These are phyloP conservation scores for Piaya cayana DNA, from an alignment of 2,113 vertebrate species.

Conservation along the genomic window DNA sequence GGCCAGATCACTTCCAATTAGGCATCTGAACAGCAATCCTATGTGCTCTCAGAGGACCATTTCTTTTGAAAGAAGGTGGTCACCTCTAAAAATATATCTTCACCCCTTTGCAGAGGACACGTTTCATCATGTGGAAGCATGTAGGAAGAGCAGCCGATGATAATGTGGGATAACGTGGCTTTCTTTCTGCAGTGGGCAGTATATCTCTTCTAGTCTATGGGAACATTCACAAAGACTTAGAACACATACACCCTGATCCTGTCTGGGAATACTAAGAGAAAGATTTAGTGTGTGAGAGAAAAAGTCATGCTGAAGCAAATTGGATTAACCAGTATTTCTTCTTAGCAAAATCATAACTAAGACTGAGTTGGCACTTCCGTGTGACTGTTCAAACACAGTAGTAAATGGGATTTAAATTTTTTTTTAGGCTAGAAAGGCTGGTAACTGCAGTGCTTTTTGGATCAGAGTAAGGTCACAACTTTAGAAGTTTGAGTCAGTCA, in stretches of 20 bases:
- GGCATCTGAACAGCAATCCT: background rate
- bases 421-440: background rate
- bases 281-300: conserved; percentile 12
- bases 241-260: background rate
- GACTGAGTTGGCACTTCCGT: background rate
- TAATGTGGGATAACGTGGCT: background rate
- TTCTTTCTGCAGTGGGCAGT: background rate
- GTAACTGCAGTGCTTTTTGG: background rate
- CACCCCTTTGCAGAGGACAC: background rate
- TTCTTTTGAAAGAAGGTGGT: background rate
- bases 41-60: background rate
- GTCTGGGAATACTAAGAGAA: background rate
- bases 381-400: conserved; percentile 4
- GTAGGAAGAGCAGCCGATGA: background rate
- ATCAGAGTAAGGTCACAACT: background rate
- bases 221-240: background rate
- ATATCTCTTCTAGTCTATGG: background rate
- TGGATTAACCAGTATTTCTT: conserved; percentile 24
- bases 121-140: background rate
- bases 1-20: background rate
- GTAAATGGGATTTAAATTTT: background rate
- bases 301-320: conserved; percentile 31
- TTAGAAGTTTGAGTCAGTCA: background rate
- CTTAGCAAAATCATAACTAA: background rate
- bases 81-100: background rate